Evolutionary conservation across 2,113 vertebrate genomes (phyloP).

Genomic region (Numida meleagris): DNA sequence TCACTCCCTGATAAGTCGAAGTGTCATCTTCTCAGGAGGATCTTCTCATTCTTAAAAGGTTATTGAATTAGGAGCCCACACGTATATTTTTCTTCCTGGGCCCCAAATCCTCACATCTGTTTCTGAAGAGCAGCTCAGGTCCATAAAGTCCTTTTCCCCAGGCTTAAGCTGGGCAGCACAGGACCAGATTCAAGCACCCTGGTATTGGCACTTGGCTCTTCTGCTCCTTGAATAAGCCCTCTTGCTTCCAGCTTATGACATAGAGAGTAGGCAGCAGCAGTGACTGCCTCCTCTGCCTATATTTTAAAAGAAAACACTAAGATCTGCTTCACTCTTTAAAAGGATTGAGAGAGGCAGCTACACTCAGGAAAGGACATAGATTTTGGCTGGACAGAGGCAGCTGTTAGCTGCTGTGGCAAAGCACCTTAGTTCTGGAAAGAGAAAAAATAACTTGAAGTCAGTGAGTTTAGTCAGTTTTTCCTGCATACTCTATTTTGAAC

Average conservation of each 20-base stretch:
- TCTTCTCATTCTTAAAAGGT: not conserved
- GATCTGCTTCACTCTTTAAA: not conserved
- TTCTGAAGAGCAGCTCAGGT: not conserved
- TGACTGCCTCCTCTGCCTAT: not conserved
- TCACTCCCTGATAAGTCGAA: not conserved
- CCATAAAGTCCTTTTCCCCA: not conserved
- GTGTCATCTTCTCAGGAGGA: not conserved
- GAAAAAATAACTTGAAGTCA: not conserved
- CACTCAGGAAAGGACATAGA: not conserved
- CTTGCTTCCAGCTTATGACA: rapidly evolving
- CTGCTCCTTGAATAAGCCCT: not conserved
- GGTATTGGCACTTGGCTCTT: not conserved
- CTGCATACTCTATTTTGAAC: not conserved
- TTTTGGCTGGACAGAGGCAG: not conserved
- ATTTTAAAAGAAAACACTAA: not conserved
- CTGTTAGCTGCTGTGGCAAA: not conserved
- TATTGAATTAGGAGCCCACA: not conserved
- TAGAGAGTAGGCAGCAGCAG: not conserved
- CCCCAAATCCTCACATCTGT: rapidly evolving
- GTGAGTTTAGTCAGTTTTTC: not conserved
- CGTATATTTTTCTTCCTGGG: not conserved
- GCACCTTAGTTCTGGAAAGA: not conserved
- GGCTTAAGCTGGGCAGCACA: not conserved
- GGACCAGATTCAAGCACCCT: not conserved
- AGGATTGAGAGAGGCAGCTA: not conserved